Conservation (phyloP, 2,888 invertebrate species). For the Eupithecia centaureata region DNA sequence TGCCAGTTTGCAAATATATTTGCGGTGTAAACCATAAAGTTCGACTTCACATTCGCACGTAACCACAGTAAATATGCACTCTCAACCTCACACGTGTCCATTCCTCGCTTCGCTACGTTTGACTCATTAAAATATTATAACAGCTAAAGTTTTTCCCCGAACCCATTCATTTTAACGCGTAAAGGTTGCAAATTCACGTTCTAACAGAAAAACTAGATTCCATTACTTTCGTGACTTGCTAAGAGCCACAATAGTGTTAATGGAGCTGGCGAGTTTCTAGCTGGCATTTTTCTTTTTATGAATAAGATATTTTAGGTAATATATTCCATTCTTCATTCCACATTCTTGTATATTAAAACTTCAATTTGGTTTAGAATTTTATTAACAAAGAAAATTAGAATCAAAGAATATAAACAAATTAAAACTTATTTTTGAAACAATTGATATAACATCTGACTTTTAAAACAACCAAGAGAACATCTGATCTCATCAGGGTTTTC, state of each 20-base stretch:
- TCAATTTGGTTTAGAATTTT: too few species aligned
- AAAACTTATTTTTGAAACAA: too few species aligned
- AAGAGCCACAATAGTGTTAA: conserved; percentile 56
- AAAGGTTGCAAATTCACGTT: conserved; percentile 53
- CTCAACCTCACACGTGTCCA: conserved; percentile 10
- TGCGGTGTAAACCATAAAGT: conserved; percentile 10
- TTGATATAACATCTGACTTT: too few species aligned
- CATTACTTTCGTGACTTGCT: conserved; percentile 78
- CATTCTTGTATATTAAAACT: too few species aligned
- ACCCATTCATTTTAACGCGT: conserved; percentile 53
- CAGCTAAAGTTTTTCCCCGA: conserved; percentile 46
- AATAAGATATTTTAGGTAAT: not conserved
- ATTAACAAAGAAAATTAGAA: too few species aligned
- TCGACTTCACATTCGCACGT: not conserved
- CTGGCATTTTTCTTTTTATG: conserved; percentile 10
- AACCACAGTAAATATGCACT: conserved; percentile 10
- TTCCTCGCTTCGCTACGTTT: conserved; percentile 17
- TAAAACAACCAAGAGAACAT: too few species aligned
- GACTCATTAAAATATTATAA: conserved; percentile 50
- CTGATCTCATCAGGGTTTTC: too few species aligned
- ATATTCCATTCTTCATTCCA: too few species aligned
- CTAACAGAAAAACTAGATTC: conserved; percentile 62
- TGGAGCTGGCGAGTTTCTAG: conserved; percentile 38
- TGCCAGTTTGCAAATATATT: not conserved
- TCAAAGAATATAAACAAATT: too few species aligned